phyloP scores from a whole-genome alignment of 2,888 invertebrate genomes.

The Torymus aiolomorphi region DNA sequence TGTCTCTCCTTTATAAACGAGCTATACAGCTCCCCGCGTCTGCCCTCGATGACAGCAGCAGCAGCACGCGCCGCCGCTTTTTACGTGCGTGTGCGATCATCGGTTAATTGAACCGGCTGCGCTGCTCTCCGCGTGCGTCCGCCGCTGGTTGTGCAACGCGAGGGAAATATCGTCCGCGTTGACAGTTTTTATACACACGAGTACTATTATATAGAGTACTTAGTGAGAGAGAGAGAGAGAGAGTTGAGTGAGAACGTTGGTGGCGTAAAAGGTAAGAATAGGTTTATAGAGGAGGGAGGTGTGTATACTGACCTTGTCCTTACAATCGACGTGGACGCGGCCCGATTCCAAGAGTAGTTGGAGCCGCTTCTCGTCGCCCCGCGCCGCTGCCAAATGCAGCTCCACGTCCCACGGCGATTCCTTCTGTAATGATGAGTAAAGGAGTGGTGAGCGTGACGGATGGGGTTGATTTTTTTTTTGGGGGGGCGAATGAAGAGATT shows the following conservation, averaged over 20 bases:
- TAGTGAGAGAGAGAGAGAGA: no score
- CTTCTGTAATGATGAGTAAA: constrained; percentile 79
- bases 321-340: constrained; percentile 95
- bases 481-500: no score
- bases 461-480: no score
- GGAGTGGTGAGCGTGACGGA: no score
- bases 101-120: constrained; percentile 20
- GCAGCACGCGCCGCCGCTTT: no score
- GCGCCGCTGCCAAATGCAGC: constrained; percentile 92
- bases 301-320: constrained; percentile 85
- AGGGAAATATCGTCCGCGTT: neutral
- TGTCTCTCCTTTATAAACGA: no score
- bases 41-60: no score
- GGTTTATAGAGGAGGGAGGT: no score
- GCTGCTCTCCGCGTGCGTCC: no score
- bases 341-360: constrained; percentile 91
- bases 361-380: constrained; percentile 88
- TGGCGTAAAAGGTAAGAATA: no score
- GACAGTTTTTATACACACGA: neutral
- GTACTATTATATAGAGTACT: neutral
- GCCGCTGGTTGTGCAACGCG: neutral
- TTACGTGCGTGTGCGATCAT: constrained; percentile 17
- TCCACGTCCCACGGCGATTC: constrained; percentile 95
- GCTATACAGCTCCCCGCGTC: no score
- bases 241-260: no score